Evolutionary conservation across 2,113 vertebrate genomes (phyloP).

Genomic region (Dryoscopus gambensis): DNA sequence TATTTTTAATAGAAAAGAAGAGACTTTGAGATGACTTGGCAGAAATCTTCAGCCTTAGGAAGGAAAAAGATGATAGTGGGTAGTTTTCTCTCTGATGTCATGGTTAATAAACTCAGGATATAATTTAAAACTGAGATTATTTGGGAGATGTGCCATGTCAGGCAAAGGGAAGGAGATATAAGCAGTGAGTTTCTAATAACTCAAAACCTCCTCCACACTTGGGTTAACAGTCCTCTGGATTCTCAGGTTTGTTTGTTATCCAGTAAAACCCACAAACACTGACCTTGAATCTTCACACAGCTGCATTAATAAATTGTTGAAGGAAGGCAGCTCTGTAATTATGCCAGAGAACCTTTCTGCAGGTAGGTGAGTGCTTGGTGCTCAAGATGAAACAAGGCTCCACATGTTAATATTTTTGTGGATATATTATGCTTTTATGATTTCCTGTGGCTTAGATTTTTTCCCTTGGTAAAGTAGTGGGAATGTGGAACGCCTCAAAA

Average conservation of each 20-base stretch:
- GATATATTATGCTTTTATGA: neutral
- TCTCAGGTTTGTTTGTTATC: neutral
- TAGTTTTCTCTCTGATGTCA: neutral
- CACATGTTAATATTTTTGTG: neutral
- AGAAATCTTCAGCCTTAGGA: constrained; percentile 8
- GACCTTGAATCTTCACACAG: neutral
- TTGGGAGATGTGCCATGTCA: neutral
- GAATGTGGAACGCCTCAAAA: neutral
- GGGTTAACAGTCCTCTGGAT: neutral
- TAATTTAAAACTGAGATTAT: constrained; percentile 13
- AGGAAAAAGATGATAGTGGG: neutral
- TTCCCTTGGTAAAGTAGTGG: neutral
- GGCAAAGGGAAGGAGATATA: neutral
- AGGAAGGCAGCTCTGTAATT: neutral
- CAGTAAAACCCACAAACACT: neutral
- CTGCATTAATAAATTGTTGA: neutral
- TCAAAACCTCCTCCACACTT: neutral
- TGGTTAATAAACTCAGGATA: neutral
- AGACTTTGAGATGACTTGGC: constrained; percentile 12
- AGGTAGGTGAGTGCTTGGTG: neutral
- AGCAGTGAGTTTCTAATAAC: neutral
- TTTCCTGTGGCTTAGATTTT: neutral
- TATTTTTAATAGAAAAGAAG: constrained; percentile 19
- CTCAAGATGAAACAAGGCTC: neutral
- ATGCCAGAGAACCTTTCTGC: neutral